Conservation (phyloP, 2,113 vertebrate genomes). For the Pteronura brasiliensis region DNA sequence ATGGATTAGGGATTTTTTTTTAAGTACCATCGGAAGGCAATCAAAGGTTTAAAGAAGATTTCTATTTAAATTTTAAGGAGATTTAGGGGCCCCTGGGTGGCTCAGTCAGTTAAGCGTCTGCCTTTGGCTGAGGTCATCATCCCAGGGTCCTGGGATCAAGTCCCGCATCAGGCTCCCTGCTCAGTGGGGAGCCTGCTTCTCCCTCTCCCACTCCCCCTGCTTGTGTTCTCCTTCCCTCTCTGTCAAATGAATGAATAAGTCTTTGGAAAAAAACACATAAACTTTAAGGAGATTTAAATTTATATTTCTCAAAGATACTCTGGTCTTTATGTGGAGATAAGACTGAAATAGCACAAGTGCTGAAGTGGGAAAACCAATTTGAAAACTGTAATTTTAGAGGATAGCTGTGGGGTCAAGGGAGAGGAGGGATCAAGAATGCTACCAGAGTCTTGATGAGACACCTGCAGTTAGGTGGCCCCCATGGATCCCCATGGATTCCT, state of each 20-base stretch:
- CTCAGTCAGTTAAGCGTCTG: neutral
- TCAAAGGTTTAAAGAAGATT: neutral
- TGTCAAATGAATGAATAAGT: neutral
- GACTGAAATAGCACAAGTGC: neutral
- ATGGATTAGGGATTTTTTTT: neutral
- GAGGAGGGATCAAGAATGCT: neutral
- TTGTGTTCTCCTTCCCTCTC: neutral
- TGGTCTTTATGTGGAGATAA: neutral
- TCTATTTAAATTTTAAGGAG: neutral
- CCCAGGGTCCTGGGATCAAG: neutral
- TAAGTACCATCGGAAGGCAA: neutral
- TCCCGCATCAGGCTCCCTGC: too few relatives aligned
- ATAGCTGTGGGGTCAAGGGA: neutral
- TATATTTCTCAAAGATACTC: neutral
- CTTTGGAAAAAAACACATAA: neutral
- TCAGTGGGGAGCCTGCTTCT: neutral
- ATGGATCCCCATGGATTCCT: neutral
- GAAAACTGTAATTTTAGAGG: neutral
- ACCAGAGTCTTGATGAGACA: neutral
- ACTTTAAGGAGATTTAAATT: neutral
- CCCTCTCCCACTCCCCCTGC: neutral
- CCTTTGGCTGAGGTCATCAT: neutral
- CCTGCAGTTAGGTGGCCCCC: neutral
- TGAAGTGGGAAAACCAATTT: neutral
- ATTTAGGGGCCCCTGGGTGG: neutral